Evolutionary conservation across 92 coral and sea anemone genomes (phyloP).

Genomic region (Paragorgia papillata): DNA sequence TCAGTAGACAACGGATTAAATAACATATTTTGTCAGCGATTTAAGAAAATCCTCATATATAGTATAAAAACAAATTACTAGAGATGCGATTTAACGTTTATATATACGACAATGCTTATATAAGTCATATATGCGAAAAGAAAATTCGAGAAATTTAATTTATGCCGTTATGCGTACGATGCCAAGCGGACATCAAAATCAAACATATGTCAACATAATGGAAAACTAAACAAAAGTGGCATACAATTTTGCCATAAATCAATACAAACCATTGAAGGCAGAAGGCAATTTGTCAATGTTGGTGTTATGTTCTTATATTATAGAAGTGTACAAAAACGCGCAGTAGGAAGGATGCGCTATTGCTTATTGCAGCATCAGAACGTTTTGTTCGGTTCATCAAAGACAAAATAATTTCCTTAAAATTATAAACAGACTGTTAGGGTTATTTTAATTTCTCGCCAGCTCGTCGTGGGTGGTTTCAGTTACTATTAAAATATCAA

Average conservation of each 20-base stretch:
- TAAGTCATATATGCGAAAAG: no score
- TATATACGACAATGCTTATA: no score
- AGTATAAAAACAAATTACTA: no score
- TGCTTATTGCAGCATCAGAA: background rate
- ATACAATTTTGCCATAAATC: background rate
- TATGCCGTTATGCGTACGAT: constrained; percentile 5
- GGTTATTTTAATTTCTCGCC: background rate
- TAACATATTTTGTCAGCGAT: no score
- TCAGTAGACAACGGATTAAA: no score
- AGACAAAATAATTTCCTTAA: background rate
- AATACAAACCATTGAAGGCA: constrained; percentile 23
- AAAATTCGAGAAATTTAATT: constrained; percentile 25
- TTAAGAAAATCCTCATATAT: no score
- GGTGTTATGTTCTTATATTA: background rate
- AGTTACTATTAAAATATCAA: background rate
- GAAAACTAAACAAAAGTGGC: constrained; percentile 15
- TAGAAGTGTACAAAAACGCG: background rate
- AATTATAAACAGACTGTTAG: background rate
- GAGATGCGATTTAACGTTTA: no score
- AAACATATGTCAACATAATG: background rate
- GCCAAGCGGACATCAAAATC: background rate
- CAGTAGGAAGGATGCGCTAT: background rate
- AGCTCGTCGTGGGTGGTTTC: background rate
- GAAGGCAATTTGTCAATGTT: background rate
- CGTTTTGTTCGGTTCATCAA: background rate